These are phyloP conservation scores for Thaumetopoea pityocampa DNA, from an alignment of 1,140 invertebrate species.

Conservation along the genomic window DNA sequence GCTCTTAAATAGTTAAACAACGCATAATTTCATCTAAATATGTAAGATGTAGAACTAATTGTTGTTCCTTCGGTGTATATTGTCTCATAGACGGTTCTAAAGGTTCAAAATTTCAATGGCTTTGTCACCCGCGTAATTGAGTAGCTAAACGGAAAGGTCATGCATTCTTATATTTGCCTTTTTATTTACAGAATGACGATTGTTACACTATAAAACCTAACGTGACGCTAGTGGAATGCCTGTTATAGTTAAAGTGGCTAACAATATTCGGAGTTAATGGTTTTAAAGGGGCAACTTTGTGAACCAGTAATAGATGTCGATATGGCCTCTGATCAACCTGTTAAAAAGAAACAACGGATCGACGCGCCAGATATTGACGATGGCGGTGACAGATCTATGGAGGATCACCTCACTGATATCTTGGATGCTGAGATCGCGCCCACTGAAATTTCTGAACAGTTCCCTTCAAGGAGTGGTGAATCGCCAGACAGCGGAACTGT, in stretches of 20 bases:
- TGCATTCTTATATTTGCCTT: constrained; percentile 57
- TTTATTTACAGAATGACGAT: constrained; percentile 57
- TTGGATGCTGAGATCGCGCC: constrained; percentile 55
- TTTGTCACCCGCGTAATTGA: constrained; percentile 74
- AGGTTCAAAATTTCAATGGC: constrained; percentile 31
- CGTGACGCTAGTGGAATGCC: constrained; percentile 7
- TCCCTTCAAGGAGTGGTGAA: constrained; percentile 53
- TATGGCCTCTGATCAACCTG: constrained; percentile 83
- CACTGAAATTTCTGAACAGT: constrained; percentile 50
- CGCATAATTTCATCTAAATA: constrained; percentile 18
- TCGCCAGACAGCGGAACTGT: constrained; percentile 68
- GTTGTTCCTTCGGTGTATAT: background rate
- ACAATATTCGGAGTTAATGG: constrained; percentile 34
- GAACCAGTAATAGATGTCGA: constrained; percentile 57
- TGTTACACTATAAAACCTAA: constrained; percentile 19
- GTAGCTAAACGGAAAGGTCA: constrained; percentile 73
- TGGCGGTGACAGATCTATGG: constrained; percentile 73
- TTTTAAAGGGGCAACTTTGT: constrained; percentile 42
- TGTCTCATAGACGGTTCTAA: constrained; percentile 8
- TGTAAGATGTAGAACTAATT: constrained; percentile 5
- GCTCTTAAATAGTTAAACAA: constrained; percentile 19
- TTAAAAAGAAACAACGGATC: constrained; percentile 84
- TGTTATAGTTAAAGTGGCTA: constrained; percentile 16
- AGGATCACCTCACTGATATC: constrained; percentile 59
- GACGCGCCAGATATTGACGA: constrained; percentile 76